Evolutionary conservation across 2,797 vertebrate genomes (phyloP), one percentile per base, ranked within the genome.

Genomic region (Agapornis canus): DNA sequence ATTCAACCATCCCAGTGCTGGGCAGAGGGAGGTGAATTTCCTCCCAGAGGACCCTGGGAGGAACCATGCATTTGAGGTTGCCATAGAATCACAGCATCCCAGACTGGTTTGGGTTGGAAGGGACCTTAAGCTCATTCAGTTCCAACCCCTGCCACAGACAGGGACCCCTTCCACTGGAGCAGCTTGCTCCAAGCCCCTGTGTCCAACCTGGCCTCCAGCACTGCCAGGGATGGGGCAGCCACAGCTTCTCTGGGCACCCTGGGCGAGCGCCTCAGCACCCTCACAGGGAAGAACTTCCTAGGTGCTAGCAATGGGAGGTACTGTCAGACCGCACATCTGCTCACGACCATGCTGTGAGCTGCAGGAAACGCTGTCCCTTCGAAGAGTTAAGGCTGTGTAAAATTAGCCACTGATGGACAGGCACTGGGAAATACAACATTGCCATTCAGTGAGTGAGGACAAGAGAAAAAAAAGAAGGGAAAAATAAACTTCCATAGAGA

Each of bases 1-100:
- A 14, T 26, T 18, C 39, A 11, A 3, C 6, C 13, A 10, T 20
- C 22, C 21, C 6, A 4, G 22, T 17, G 21, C 3, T 27, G 43
- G 2, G 5, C 10, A 40, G 27, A 77, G 16, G 13, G 26, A 77
- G 15, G 23, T 6, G 27, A 10, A 49, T 56, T 40, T 54, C 10
- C 22, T n/a, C 25, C 8, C 6, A 6, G 11, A 45, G 20, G 2
- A 5, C 16, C 3, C 40, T 48, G 45, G 31, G 31, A 42, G 29
- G 49, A 29, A 32, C 27, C 0, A 0, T 19, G 49, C 13, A 1
- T 5, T 23, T n/a, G 8, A 1, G 14, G 10, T 9, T 13, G 22
- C 27, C 2, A 23, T 22, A 56, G n/a, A 32, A 56, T 56, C 54
- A 23, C n/a, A 32, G 54, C 13, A 56, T 42, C 40, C 40, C 15